Evolutionary conservation across 2,797 vertebrate genomes (phyloP).

Genomic region (Scleropages formosus): DNA sequence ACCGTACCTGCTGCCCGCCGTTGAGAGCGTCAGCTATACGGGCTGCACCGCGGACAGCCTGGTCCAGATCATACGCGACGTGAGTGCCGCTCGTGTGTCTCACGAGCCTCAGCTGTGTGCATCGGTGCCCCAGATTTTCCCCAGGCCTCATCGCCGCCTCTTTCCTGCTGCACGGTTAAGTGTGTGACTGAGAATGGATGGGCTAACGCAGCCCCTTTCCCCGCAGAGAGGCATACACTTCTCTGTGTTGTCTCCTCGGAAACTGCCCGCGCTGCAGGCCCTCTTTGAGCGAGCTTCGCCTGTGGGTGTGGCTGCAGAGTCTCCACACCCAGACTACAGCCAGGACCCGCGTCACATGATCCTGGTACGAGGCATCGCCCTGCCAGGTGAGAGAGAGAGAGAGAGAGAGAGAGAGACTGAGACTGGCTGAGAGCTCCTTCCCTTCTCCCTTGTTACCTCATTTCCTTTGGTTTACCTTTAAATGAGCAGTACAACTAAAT

Average conservation of each 20-base stretch:
- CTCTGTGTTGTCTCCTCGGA: slow-evolving; percentile 85
- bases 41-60: slow-evolving; percentile 84
- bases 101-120: no score
- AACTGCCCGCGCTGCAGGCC: slow-evolving; percentile 79
- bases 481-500: neutral
- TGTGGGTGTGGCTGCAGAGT: slow-evolving; percentile 67
- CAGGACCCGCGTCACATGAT: slow-evolving; percentile 93
- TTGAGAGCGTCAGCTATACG: slow-evolving; percentile 88
- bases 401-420: neutral
- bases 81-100: slow-evolving; percentile 52
- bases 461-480: neutral
- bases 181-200: neutral
- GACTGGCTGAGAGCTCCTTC: no score
- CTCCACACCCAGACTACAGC: slow-evolving; percentile 76
- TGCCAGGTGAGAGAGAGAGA: slow-evolving; percentile 72
- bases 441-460: no score
- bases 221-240: slow-evolving; percentile 84
- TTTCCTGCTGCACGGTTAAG: no score
- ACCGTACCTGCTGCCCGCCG: slow-evolving; percentile 85
- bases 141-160: no score
- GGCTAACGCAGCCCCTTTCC: neutral
- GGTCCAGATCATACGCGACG: slow-evolving; percentile 88
- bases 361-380: slow-evolving; percentile 81
- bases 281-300: slow-evolving; percentile 83
- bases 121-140: no score